Evolutionary conservation across 2,888 invertebrate species (phyloP).

Genomic region (Alentia gelatinosa): DNA sequence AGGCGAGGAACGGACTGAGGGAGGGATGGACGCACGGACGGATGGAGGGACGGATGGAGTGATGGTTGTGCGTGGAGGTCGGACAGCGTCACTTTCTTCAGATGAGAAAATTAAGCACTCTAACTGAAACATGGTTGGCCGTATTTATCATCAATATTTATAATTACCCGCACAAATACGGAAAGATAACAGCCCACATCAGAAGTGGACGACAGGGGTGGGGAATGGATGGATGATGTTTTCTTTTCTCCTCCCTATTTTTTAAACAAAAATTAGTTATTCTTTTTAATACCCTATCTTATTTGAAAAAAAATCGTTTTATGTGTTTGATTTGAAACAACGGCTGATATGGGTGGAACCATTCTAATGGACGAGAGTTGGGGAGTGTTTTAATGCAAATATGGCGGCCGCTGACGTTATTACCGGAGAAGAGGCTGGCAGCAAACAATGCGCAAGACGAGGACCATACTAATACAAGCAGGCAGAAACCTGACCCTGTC

Average conservation of each 20-base stretch:
- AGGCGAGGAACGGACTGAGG: too few relatives aligned
- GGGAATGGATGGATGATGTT: not conserved
- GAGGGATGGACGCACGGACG: too few relatives aligned
- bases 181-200: not conserved
- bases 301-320: too few relatives aligned
- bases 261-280: not conserved
- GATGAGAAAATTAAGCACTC: not conserved
- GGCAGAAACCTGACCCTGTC: not conserved
- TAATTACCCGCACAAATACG: not conserved
- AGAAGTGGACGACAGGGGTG: too few relatives aligned
- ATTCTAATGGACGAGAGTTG: not conserved
- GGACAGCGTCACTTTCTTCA: not conserved
- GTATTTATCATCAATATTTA: not conserved
- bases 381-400: not conserved
- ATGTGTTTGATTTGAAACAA: not conserved
- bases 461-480: not conserved
- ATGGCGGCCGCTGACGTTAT: not conserved
- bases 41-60: too few relatives aligned
- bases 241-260: too few relatives aligned
- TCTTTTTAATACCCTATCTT: not conserved
- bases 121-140: not conserved
- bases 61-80: too few relatives aligned
- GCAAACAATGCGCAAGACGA: not conserved
- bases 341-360: not conserved
- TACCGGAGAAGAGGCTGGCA: not conserved